Percentiles rank a stretch among this genome's conserved stretches.
These are phyloP conservation scores for Chelon labrosus DNA, from an alignment of 2,797 vertebrate genomes.

Conservation along the genomic window DNA sequence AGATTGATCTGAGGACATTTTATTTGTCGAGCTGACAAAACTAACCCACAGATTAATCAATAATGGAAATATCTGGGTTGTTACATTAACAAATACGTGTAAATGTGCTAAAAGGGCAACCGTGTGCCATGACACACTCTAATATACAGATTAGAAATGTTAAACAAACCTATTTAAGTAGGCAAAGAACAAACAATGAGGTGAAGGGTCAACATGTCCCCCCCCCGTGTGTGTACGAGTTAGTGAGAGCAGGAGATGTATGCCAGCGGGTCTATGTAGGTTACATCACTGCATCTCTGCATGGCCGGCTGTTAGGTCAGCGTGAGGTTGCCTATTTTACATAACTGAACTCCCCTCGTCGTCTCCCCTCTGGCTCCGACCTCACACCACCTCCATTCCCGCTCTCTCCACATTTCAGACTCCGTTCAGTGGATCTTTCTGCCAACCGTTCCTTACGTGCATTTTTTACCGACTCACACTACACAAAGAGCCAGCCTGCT, in stretches of 20 bases:
- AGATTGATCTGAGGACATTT: not conserved
- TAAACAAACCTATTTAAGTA: constrained; percentile 34
- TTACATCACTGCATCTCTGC: constrained; percentile 72
- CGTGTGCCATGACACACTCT: constrained; percentile 4
- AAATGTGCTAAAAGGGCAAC: not conserved
- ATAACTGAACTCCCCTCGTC: constrained; percentile 59
- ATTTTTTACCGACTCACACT: constrained; percentile 51
- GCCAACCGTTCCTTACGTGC: constrained; percentile 40
- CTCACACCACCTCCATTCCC: constrained; percentile 46
- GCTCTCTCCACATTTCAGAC: constrained; percentile 40
- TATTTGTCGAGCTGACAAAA: not conserved
- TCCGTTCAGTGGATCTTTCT: constrained; percentile 29
- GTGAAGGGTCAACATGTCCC: constrained; percentile 31
- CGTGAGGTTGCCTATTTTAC: constrained; percentile 70
- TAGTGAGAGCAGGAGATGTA: constrained; percentile 33
- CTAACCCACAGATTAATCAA: not conserved
- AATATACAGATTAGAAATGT: constrained; percentile 33
- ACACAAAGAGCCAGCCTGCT: too few relatives aligned
- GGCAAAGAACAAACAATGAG: constrained; percentile 32
- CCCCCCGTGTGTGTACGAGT: constrained; percentile 7
- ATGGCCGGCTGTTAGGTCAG: constrained; percentile 66
- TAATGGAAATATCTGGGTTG: not conserved
- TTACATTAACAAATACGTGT: not conserved
- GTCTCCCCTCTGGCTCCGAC: constrained; percentile 42
- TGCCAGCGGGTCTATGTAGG: constrained; percentile 56